Evolutionary conservation across 2,888 invertebrate genomes (phyloP).

Genomic region (Timandra comae): DNA sequence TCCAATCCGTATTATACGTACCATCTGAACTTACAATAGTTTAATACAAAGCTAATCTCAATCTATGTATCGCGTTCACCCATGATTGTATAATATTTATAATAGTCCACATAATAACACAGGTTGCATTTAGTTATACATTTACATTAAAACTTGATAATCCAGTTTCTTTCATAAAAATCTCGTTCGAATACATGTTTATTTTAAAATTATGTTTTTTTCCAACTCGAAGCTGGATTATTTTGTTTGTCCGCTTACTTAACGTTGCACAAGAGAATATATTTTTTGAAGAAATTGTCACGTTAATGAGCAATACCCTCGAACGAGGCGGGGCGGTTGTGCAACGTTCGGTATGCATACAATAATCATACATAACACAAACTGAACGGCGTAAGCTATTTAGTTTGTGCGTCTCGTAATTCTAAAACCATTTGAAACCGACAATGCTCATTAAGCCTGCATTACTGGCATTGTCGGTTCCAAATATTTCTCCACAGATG

Average conservation of each 20-base stretch:
- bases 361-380: conserved; percentile 20
- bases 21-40: not conserved
- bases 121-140: conserved; percentile 20
- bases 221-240: conserved; percentile 20
- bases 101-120: conserved; percentile 13
- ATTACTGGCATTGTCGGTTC: conserved; percentile 33
- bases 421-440: conserved; percentile 20
- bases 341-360: conserved; percentile 23
- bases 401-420: conserved; percentile 17
- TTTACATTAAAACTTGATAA: conserved; percentile 25
- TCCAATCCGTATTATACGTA: not conserved
- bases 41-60: not conserved
- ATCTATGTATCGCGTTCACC: not conserved
- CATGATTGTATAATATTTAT: not conserved
- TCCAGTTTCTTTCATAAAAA: conserved; percentile 22
- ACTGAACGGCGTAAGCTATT: conserved; percentile 18
- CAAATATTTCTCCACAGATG: conserved; percentile 44
- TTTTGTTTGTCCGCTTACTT: conserved; percentile 25
- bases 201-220: too few relatives aligned
- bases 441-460: conserved; percentile 21
- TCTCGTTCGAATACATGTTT: too few relatives aligned
- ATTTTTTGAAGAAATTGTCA: not conserved
- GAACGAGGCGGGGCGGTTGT: too few relatives aligned
- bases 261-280: conserved; percentile 22
- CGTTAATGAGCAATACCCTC: too few relatives aligned